phyloP scores from a whole-genome alignment of 2,888 invertebrate species.

The Trichogramma evanescens region DNA sequence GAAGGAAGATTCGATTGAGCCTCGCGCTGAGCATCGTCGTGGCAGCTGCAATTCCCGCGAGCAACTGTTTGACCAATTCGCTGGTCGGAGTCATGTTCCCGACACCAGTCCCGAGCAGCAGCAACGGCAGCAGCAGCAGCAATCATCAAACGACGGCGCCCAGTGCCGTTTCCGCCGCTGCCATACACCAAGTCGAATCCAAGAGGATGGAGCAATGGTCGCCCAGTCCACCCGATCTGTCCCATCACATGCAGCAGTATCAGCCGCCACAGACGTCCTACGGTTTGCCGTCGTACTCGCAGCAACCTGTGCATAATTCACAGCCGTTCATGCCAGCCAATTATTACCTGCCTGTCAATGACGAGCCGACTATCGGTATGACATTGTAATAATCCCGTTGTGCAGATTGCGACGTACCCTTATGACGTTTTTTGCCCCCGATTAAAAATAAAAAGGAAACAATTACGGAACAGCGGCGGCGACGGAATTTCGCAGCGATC shows the following conservation, averaged over 20 bases:
- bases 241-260: slow-evolving; percentile 20
- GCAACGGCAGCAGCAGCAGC: neutral
- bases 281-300: slow-evolving; percentile 7
- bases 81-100: neutral
- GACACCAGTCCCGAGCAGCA: slow-evolving; percentile 10
- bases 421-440: too few relatives aligned
- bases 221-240: slow-evolving; percentile 16
- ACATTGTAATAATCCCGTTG: too few relatives aligned
- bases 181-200: neutral
- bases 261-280: neutral
- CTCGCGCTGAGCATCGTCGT: too few relatives aligned
- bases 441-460: neutral
- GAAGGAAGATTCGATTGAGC: too few relatives aligned
- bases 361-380: neutral
- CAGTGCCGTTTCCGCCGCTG: neutral
- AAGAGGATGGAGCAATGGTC: slow-evolving; percentile 27
- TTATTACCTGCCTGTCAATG: slow-evolving; percentile 33
- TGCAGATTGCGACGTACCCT: too few relatives aligned
- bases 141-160: neutral
- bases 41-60: too few relatives aligned
- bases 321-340: slow-evolving; percentile 25
- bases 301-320: slow-evolving; percentile 1
- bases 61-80: too few relatives aligned
- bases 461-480: slow-evolving; percentile 8
- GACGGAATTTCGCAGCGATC: slow-evolving; percentile 28